These are phyloP conservation scores for Aldabrachelys gigantea DNA, from an alignment of 2,113 vertebrate species.

Conservation along the genomic window DNA sequence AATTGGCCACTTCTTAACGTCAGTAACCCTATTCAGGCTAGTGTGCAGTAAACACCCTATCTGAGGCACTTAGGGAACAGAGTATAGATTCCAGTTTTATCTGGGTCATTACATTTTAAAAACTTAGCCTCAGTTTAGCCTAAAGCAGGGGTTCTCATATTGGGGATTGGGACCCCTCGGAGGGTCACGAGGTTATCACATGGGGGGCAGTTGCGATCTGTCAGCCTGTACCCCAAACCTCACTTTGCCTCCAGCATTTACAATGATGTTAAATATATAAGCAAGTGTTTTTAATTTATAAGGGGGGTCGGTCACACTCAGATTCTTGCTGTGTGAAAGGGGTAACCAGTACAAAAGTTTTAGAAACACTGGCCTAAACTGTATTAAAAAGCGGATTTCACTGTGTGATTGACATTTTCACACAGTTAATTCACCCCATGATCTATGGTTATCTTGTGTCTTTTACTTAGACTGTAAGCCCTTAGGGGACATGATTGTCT, in stretches of 20 bases:
- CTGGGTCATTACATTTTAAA: neutral
- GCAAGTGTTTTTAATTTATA: too few species aligned
- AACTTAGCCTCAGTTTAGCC: neutral
- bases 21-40: neutral
- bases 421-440: neutral
- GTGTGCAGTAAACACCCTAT: neutral
- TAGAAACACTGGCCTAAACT: neutral
- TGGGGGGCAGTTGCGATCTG: too few species aligned
- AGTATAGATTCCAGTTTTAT: neutral
- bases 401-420: neutral
- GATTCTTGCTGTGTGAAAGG: too few species aligned
- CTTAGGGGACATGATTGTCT: neutral
- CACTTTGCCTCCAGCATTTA: too few species aligned
- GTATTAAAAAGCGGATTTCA: neutral
- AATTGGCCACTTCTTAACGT: neutral
- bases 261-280: too few species aligned
- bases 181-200: too few species aligned
- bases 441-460: neutral
- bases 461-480: neutral
- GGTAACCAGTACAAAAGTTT: too few species aligned
- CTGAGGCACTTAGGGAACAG: neutral
- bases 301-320: too few species aligned
- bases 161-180: too few species aligned
- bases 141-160: neutral
- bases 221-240: too few species aligned